Conservation (phyloP, 2,113 vertebrate genomes). For the Rhombomys opimus region DNA sequence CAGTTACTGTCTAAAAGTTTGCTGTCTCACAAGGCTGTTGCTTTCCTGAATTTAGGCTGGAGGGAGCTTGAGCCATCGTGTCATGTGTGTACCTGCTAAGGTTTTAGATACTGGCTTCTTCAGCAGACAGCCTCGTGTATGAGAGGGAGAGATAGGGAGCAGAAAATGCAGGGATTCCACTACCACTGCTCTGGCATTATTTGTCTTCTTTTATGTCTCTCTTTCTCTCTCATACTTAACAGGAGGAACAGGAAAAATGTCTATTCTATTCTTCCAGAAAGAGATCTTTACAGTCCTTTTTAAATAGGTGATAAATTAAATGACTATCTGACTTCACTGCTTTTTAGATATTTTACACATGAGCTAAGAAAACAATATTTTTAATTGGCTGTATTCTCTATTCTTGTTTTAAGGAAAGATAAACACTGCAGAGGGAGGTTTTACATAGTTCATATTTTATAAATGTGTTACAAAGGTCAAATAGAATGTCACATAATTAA, state of each 20-base stretch:
- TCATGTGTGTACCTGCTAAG: neutral
- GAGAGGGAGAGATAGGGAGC: neutral
- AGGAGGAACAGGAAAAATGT: neutral
- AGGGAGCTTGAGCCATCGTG: neutral
- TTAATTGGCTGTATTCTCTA: neutral
- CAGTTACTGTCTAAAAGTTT: neutral
- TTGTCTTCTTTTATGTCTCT: neutral
- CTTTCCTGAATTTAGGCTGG: neutral
- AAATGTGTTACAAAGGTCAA: constrained; percentile 31
- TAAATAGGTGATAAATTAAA: neutral
- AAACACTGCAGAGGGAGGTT: neutral
- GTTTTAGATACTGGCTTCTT: neutral
- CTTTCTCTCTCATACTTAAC: neutral
- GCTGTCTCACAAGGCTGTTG: neutral
- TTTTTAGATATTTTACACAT: neutral
- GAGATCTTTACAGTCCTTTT: neutral
- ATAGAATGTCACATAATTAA: constrained; percentile 27
- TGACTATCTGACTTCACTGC: constrained; percentile 13
- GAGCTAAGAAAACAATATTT: neutral
- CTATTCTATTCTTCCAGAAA: neutral
- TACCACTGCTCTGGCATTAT: neutral
- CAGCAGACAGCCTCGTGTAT: neutral
- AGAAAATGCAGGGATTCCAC: neutral
- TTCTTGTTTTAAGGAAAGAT: constrained; percentile 26
- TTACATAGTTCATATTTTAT: neutral